A percentile compares a stretch with the other conserved stretches of the same genome.
Evolutionary conservation across 2,797 vertebrate genomes (phyloP).

Genomic region (Brachymystax lenok): DNA sequence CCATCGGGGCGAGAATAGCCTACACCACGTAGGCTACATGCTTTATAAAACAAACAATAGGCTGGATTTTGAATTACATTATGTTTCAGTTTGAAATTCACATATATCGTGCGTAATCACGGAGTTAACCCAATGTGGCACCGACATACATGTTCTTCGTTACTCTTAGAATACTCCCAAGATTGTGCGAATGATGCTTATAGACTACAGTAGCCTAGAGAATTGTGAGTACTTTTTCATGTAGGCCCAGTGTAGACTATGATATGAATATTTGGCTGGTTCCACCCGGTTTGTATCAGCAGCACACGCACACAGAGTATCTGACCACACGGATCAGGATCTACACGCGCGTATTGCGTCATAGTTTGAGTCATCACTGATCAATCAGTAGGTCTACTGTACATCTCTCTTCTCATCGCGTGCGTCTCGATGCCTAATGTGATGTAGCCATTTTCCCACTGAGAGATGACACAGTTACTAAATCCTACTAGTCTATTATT

Average conservation of each 20-base stretch:
- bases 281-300: slow-evolving; percentile 59
- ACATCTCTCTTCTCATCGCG: neutral
- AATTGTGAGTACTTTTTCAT: neutral
- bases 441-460: neutral
- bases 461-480: neutral
- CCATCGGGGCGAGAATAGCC: neutral
- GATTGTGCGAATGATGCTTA: neutral
- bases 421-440: neutral
- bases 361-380: neutral
- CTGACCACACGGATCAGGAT: slow-evolving; percentile 15
- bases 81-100: neutral
- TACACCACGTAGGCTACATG: neutral
- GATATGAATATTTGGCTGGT: slow-evolving; percentile 39
- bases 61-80: neutral
- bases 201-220: neutral
- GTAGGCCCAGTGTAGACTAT: neutral
- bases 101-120: neutral
- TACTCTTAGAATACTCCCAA: neutral
- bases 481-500: slow-evolving; percentile 28
- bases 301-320: slow-evolving; percentile 44
- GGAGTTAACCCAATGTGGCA: neutral
- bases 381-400: neutral
- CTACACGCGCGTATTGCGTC: slow-evolving; percentile 25
- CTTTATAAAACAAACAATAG: neutral
- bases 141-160: neutral